These are phyloP conservation scores for Azorinus chamasolen DNA, from an alignment of 2,888 invertebrate species.

Conservation along the genomic window DNA sequence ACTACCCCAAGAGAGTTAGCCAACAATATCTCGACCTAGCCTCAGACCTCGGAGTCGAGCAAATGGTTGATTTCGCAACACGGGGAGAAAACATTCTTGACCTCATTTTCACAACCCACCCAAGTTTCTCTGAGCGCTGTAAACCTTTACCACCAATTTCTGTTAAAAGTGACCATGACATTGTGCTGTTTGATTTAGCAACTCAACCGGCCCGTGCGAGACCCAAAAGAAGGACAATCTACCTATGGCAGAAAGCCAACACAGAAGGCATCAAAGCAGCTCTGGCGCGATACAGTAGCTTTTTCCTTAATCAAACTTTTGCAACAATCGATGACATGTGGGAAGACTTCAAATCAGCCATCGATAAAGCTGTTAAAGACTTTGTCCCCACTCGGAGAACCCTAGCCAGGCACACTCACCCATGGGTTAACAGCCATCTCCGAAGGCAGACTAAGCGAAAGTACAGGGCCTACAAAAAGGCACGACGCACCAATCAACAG, in stretches of 20 bases:
- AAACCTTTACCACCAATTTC: constrained; percentile 37
- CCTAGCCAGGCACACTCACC: too few relatives aligned
- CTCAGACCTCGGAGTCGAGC: constrained; percentile 29
- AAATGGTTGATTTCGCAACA: constrained; percentile 43
- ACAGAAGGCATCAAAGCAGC: constrained; percentile 18
- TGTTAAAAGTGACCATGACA: constrained; percentile 42
- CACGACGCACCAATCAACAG: too few relatives aligned
- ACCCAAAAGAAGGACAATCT: constrained; percentile 38
- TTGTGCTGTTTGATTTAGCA: constrained; percentile 37
- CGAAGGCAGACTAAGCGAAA: too few relatives aligned
- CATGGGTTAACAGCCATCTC: too few relatives aligned
- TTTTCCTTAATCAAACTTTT: constrained; percentile 1
- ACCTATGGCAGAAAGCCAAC: constrained; percentile 32
- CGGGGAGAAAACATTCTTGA: constrained; percentile 40
- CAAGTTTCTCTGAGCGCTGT: constrained; percentile 30
- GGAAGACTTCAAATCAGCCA: too few relatives aligned
- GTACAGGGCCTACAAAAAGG: too few relatives aligned
- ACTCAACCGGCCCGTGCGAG: constrained; percentile 16
- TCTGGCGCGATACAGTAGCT: neutral
- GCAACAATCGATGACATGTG: neutral
- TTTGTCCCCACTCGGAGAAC: too few relatives aligned
- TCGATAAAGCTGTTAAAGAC: too few relatives aligned
- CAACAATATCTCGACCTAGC: constrained; percentile 27
- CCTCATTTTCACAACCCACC: constrained; percentile 46
- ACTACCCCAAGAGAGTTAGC: constrained; percentile 27